Evolutionary conservation across 2,113 vertebrate genomes (phyloP).

Genomic region (Clinocottus analis): DNA sequence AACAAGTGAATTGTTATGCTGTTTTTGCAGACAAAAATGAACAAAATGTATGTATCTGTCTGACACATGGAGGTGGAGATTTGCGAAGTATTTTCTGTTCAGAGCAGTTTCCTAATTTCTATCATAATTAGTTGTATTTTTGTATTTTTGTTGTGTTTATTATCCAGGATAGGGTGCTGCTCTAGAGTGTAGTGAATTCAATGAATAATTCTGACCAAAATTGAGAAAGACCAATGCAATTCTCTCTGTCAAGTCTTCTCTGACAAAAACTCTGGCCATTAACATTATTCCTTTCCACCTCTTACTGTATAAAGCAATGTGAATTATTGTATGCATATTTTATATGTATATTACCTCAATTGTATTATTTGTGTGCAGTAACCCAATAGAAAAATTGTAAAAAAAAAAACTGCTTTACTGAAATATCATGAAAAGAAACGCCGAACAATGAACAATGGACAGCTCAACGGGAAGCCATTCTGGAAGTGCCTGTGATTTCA

Average conservation of each 20-base stretch:
- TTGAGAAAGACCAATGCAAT: not conserved
- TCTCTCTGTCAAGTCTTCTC: not conserved
- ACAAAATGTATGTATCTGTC: too few species aligned
- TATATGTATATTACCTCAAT: not conserved
- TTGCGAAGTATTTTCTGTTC: conserved; percentile 24
- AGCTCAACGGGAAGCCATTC: not conserved
- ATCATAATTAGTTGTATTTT: too few species aligned
- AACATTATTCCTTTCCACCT: not conserved
- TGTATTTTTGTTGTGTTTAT: too few species aligned
- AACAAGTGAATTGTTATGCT: conserved; percentile 34
- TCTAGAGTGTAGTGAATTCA: not conserved
- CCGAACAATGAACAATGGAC: not conserved
- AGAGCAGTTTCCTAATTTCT: too few species aligned
- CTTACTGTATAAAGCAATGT: not conserved
- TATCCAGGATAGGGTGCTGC: too few species aligned
- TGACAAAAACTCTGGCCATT: not conserved
- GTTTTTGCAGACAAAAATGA: too few species aligned
- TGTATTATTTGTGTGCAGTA: not conserved
- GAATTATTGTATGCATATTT: not conserved
- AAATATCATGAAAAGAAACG: not conserved
- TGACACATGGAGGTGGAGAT: conserved; percentile 12
- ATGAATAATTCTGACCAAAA: conserved; percentile 5
- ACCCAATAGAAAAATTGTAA: not conserved
- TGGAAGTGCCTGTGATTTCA: conserved; percentile 39
- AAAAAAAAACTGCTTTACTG: not conserved